Evolutionary conservation across 2,888 invertebrate genomes (phyloP).

Genomic region (Panzeria rudis): DNA sequence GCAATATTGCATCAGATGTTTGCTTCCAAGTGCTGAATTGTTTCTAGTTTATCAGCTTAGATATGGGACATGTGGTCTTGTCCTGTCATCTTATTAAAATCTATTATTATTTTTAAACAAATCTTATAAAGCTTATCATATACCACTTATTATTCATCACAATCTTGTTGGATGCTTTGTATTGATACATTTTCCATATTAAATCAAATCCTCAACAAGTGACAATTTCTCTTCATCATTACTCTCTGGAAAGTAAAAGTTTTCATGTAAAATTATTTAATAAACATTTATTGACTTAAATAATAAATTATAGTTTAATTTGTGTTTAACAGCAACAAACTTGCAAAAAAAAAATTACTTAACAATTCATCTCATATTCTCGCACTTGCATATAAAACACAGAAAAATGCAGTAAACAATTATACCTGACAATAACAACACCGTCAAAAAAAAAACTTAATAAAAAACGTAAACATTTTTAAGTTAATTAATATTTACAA

Average conservation of each 20-base stretch:
- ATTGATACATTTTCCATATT: too few relatives aligned
- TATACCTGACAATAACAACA: constrained; percentile 39
- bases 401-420: constrained; percentile 47
- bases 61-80: too few relatives aligned
- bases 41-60: too few relatives aligned
- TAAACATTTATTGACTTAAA: constrained; percentile 16
- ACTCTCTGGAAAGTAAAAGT: neutral
- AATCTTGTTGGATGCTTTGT: too few relatives aligned
- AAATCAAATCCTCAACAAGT: too few relatives aligned
- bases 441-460: neutral
- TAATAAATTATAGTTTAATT: constrained; percentile 48
- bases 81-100: too few relatives aligned
- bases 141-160: too few relatives aligned
- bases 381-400: neutral
- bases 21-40: too few relatives aligned
- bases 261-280: neutral
- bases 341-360: neutral
- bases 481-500: constrained; percentile 72
- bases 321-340: constrained; percentile 4
- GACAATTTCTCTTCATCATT: neutral
- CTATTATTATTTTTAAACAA: too few relatives aligned
- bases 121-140: too few relatives aligned
- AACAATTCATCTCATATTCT: constrained; percentile 6
- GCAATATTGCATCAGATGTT: too few relatives aligned
- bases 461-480: constrained; percentile 44